Base-by-base conservation (phyloP, 2,888 invertebrate species). In the Hartigia nigra region DNA sequence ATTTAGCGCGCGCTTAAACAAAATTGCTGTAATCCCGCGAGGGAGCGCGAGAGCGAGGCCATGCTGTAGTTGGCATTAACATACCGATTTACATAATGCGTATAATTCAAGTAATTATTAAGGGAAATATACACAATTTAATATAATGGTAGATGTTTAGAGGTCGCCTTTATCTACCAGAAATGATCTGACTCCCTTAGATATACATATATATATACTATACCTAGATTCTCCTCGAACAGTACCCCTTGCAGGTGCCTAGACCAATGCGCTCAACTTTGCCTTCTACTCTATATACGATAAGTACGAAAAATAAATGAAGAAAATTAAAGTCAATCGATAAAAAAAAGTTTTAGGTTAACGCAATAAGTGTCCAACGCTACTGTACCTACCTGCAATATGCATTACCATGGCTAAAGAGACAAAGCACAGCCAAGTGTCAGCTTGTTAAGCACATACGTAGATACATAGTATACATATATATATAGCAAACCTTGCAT, bases 31-130 rank as follows among this genome's bases (percentile, higher is more conserved):
- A 90, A 91, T 91, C 87, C 86, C 80, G 70, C 82, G 82, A 80
- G 80, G 82, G 75, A 75, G 34, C 23, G 75, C 75, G 75, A 12
- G 37, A 77, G 70, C 77, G 77, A 77, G 76, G 75, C 74, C 36
- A 5, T n/a, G 23, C 72, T 72, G 69, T 74, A 74, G 77, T 84
- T 23, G 80, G 79, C 82, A 91, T 91, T 91, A 91, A 90, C 91
- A 90, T 90, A 90, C 79, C 88, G 86, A 91, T 91, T 91, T 91
- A 89, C 91, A 91, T 91, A 91, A 91, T 91, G 90, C 90, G 88
- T 89, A 90, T 91, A 91, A 91, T 91, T 91, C 91, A 88, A 90
- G 90, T 90, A 91, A 91, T 91, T 91, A 91, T 90, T 87, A 88
- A 88, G 88, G 89, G 88, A 90, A 91, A 91, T 91, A 90, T 90